Evolutionary conservation across 2,797 vertebrate genomes (phyloP).

Genomic region (Nannoperca obscura): DNA sequence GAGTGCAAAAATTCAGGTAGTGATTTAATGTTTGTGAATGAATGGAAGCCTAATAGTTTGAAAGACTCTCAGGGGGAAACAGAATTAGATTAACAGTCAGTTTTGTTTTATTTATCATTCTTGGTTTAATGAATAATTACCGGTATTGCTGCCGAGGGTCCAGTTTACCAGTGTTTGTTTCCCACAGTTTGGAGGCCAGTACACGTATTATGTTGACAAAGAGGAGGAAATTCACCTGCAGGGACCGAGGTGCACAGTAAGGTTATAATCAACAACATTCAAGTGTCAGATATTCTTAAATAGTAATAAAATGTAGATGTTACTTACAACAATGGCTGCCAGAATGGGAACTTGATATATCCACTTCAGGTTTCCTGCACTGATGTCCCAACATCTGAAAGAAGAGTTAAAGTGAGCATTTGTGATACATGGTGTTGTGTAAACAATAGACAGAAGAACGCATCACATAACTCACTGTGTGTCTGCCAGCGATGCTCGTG

Average conservation of each 20-base stretch:
- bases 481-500: conserved; percentile 91
- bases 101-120: not conserved
- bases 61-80: not conserved
- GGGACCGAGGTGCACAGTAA: conserved; percentile 5
- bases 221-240: conserved; percentile 89
- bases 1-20: not conserved
- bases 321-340: conserved; percentile 87
- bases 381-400: conserved; percentile 89
- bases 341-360: conserved; percentile 91
- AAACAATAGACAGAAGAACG: not conserved
- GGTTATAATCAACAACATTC: not conserved
- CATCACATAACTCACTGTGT: conserved; percentile 88
- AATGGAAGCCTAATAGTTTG: not conserved
- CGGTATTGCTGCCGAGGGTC: conserved; percentile 89
- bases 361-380: conserved; percentile 90
- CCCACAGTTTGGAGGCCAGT: conserved; percentile 89
- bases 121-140: conserved; percentile 58
- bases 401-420: conserved; percentile 1
- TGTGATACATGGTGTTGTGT: not conserved
- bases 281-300: not conserved
- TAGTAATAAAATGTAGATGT: not conserved
- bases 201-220: conserved; percentile 90
- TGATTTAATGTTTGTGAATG: not conserved
- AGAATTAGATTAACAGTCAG: not conserved
- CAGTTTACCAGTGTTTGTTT: conserved; percentile 89